phyloP scores from a whole-genome alignment of 2,797 vertebrate genomes.

The Phrynocephalus vlangalii region DNA sequence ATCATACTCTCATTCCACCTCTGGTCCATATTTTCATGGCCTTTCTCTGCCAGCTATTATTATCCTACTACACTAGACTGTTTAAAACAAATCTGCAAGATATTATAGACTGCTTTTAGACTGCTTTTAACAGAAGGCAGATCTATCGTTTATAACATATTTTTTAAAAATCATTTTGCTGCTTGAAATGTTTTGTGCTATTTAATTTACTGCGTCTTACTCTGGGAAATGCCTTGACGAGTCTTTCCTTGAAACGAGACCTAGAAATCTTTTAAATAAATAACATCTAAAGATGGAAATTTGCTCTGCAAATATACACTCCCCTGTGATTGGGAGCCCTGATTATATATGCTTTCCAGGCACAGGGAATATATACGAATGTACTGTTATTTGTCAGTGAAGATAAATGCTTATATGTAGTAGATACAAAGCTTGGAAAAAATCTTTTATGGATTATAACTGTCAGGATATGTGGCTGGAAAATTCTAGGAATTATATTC shows the following conservation, averaged over 20 bases:
- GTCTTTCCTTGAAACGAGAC: not conserved
- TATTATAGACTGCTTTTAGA: not conserved
- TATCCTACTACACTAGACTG: no score
- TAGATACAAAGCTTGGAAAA: not conserved
- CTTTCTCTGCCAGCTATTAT: no score
- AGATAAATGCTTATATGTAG: no score
- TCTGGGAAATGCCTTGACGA: not conserved
- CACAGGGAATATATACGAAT: not conserved
- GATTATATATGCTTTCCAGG: not conserved
- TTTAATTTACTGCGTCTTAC: not conserved
- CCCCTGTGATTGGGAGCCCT: not conserved
- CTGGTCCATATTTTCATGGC: no score
- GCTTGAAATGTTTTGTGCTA: not conserved
- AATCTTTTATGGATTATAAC: not conserved
- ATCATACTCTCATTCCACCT: not conserved
- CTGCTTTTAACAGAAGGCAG: not conserved
- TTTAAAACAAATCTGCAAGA: not conserved
- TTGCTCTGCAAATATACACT: not conserved
- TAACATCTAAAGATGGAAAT: not conserved
- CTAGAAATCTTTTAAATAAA: not conserved
- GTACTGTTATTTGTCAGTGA: no score
- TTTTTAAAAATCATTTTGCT: not conserved
- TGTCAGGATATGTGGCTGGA: not conserved
- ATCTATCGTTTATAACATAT: not conserved
- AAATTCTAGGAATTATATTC: not conserved